A percentile compares a stretch with the other conserved stretches of the same genome.
These are phyloP conservation scores for Campoletis raptor DNA, from an alignment of 2,888 invertebrate species.

Conservation along the genomic window DNA sequence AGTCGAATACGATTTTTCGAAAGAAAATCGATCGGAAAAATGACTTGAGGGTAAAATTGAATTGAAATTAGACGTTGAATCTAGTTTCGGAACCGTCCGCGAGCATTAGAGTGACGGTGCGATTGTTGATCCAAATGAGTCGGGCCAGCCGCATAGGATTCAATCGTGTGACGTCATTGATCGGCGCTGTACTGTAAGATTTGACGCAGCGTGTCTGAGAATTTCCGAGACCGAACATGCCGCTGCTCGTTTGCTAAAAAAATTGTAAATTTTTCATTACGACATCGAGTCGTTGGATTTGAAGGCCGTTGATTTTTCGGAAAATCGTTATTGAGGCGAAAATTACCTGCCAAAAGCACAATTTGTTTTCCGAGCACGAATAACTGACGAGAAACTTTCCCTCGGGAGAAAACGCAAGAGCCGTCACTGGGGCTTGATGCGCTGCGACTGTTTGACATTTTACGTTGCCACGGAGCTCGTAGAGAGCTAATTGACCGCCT, in stretches of 20 bases:
- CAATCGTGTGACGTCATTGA: constrained; percentile 94
- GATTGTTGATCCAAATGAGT: constrained; percentile 97
- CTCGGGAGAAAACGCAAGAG: constrained; percentile 98
- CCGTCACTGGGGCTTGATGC: constrained; percentile 95
- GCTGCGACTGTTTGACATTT: constrained; percentile 98
- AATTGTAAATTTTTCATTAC: neutral
- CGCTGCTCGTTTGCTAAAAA: constrained; percentile 88
- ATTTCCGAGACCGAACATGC: constrained; percentile 98
- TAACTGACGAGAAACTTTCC: constrained; percentile 99
- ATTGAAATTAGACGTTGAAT: constrained; percentile 89
- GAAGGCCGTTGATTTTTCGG: too few relatives aligned
- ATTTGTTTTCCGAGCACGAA: constrained; percentile 96
- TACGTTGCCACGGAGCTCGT: constrained; percentile 95
- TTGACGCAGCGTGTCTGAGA: constrained; percentile 98
- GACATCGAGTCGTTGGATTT: too few relatives aligned
- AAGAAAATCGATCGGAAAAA: neutral
- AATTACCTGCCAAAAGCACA: constrained; percentile 99
- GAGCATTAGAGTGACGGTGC: constrained; percentile 96
- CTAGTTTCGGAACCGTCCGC: constrained; percentile 98
- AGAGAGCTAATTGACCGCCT: constrained; percentile 96
- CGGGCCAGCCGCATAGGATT: constrained; percentile 96
- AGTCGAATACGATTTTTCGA: neutral
- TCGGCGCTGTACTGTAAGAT: constrained; percentile 96
- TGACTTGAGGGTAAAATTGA: neutral
- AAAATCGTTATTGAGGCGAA: neutral